phyloP scores from a whole-genome alignment of 35 echinoderm and acorn worm genomes.

The Lytechinus variegatus region DNA sequence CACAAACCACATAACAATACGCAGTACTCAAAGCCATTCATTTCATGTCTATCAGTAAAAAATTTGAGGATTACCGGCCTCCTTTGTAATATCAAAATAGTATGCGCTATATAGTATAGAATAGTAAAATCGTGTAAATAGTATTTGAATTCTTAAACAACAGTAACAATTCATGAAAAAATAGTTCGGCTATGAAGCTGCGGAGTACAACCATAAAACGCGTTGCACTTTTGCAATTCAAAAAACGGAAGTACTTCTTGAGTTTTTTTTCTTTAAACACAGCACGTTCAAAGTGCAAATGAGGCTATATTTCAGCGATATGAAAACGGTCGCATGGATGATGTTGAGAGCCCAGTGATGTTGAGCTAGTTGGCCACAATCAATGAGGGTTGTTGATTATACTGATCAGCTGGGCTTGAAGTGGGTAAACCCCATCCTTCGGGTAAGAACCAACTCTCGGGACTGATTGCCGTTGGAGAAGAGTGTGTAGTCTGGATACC shows the following conservation, averaged over 20 bases:
- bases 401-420: conserved; percentile 56
- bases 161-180: conserved; percentile 53
- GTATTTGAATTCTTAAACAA: conserved; percentile 43
- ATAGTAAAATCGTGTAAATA: conserved; percentile 54
- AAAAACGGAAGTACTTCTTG: conserved; percentile 52
- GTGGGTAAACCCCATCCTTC: conserved; percentile 52
- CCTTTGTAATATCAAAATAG: conserved; percentile 50
- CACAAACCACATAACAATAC: conserved; percentile 27
- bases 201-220: conserved; percentile 40
- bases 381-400: conserved; percentile 54
- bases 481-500: conserved; percentile 51
- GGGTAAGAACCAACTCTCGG: conserved; percentile 58
- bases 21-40: conserved; percentile 52
- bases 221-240: conserved; percentile 40
- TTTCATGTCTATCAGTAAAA: conserved; percentile 9
- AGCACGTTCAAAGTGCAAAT: conserved; percentile 20
- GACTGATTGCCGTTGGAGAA: background rate
- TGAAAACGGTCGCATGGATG: conserved; percentile 32
- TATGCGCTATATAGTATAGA: conserved; percentile 46
- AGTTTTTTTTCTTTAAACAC: conserved; percentile 19
- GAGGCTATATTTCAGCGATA: conserved; percentile 57
- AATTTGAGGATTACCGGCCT: conserved; percentile 44
- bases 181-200: conserved; percentile 53
- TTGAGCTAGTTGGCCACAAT: conserved; percentile 63
- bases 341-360: conserved; percentile 3